Evolutionary conservation across 2,113 vertebrate species (phyloP).

Genomic region (Ophiodon elongatus): DNA sequence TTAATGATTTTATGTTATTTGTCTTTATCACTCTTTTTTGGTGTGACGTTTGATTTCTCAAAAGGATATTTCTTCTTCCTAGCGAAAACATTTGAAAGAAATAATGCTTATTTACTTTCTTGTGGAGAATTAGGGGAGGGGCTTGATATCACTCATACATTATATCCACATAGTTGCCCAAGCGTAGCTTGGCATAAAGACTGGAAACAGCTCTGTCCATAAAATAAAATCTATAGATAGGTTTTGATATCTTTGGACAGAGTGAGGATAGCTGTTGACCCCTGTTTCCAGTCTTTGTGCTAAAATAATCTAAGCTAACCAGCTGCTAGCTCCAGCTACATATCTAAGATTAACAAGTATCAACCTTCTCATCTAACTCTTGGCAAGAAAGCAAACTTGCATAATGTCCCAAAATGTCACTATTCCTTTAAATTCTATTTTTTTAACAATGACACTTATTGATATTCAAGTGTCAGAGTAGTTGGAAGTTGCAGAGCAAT

Average conservation of each 20-base stretch:
- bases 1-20: constrained; percentile 10
- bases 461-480: neutral
- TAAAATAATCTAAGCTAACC: neutral
- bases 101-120: neutral
- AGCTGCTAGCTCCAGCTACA: neutral
- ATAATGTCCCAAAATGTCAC: neutral
- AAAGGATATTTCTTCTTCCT: neutral
- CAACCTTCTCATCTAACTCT: neutral
- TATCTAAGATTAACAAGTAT: neutral
- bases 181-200: neutral
- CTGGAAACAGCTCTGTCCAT: neutral
- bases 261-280: neutral
- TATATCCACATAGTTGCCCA: neutral
- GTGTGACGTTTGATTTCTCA: constrained; percentile 18
- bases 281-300: neutral
- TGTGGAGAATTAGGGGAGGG: neutral
- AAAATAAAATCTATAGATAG: neutral
- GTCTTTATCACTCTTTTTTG: neutral
- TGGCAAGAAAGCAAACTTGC: neutral
- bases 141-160: neutral
- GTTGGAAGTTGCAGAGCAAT: constrained; percentile 52
- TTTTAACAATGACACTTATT: neutral
- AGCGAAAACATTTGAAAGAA: neutral
- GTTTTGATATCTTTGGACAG: neutral
- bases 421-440: neutral